phyloP scores from a whole-genome alignment of 2,888 invertebrate genomes.

The Drosophila atroscutellata region DNA sequence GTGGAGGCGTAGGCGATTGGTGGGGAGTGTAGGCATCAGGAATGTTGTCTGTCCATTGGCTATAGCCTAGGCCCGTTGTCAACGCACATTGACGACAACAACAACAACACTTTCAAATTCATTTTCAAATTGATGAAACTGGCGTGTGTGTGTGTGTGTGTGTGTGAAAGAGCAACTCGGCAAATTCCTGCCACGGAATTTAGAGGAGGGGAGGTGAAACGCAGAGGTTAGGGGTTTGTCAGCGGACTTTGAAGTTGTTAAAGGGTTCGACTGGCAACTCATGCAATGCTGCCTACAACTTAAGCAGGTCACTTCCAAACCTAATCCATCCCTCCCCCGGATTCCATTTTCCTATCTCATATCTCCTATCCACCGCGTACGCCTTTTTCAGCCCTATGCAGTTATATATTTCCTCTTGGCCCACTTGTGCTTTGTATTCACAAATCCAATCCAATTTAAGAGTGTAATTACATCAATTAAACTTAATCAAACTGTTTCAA shows the following conservation, averaged over 20 bases:
- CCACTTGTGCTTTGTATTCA: slow-evolving; percentile 65
- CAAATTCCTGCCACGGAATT: slow-evolving; percentile 15
- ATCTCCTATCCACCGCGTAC: neutral
- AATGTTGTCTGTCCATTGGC: slow-evolving; percentile 45
- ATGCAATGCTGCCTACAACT: slow-evolving; percentile 19
- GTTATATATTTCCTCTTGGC: neutral
- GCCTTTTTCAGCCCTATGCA: neutral
- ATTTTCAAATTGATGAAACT: slow-evolving; percentile 78
- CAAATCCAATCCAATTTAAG: slow-evolving; percentile 79
- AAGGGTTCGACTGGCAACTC: slow-evolving; percentile 65
- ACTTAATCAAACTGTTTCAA: slow-evolving; percentile 81
- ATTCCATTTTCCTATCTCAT: neutral
- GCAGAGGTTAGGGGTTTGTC: slow-evolving; percentile 6
- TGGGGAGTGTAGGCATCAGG: slow-evolving; percentile 11
- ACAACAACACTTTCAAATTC: slow-evolving; percentile 76
- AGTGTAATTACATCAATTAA: slow-evolving; percentile 81
- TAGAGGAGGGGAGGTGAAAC: neutral
- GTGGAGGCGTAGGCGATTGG: neutral
- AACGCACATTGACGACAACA: slow-evolving; percentile 49
- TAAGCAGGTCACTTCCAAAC: slow-evolving; percentile 11
- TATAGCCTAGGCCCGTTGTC: slow-evolving; percentile 50
- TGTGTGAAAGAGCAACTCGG: slow-evolving; percentile 25
- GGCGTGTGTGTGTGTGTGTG: slow-evolving; percentile 24
- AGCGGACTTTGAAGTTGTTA: slow-evolving; percentile 69
- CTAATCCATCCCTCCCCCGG: neutral